Evolutionary conservation across 2,113 vertebrate genomes (phyloP).

Genomic region (Hippotragus niger): DNA sequence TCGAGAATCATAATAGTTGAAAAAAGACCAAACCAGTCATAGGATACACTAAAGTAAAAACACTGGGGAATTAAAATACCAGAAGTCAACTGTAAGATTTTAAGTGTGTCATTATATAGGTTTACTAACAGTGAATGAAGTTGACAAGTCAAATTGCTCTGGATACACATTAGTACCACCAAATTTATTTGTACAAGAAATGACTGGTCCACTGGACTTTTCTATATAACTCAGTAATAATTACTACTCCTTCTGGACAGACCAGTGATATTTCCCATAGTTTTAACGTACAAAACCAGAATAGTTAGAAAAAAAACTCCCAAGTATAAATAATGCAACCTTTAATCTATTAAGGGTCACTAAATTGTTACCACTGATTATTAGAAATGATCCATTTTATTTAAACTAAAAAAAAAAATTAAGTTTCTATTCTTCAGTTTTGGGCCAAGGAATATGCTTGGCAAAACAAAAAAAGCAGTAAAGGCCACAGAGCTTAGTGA

Average conservation of each 20-base stretch:
- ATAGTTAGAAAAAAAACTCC: constrained; percentile 7
- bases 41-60: background rate
- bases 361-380: constrained; percentile 47
- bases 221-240: background rate
- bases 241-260: constrained; percentile 5
- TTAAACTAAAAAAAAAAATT: constrained; percentile 42
- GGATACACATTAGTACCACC: background rate
- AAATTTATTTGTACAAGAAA: constrained; percentile 55
- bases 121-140: background rate
- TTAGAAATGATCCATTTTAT: constrained; percentile 38
- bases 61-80: background rate
- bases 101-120: background rate
- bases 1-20: background rate
- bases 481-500: background rate
- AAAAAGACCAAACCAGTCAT: background rate
- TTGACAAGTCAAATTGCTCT: background rate
- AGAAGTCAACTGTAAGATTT: background rate
- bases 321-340: constrained; percentile 4
- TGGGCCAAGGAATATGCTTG: constrained; percentile 67
- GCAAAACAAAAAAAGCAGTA: constrained; percentile 62
- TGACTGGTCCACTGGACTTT: constrained; percentile 2
- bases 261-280: background rate
- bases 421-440: constrained; percentile 63
- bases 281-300: background rate
- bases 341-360: constrained; percentile 27